phyloP scores from a whole-genome alignment of 2,113 vertebrate species.

The Kryptolebias marmoratus region DNA sequence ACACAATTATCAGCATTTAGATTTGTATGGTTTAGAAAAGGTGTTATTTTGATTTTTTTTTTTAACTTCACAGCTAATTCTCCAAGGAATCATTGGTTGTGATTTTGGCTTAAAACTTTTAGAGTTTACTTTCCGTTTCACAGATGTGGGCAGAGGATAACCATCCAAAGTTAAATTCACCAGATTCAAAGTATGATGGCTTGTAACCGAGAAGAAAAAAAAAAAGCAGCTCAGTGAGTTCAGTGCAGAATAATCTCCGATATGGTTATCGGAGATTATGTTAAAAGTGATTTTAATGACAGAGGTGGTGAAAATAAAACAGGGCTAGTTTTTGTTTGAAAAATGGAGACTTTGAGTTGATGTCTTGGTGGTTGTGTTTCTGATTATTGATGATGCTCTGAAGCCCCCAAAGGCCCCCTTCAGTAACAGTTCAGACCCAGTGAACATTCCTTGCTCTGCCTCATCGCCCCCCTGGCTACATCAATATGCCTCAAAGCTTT shows the following conservation, averaged over 20 bases:
- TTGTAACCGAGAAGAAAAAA: conserved; percentile 3
- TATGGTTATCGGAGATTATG: not conserved
- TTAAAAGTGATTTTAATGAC: conserved; percentile 5
- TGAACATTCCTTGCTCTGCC: conserved; percentile 56
- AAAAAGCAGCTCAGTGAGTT: not conserved
- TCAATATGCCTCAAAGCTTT: conserved; percentile 73
- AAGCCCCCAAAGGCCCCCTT: conserved; percentile 51
- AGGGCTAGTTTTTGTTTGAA: conserved; percentile 2
- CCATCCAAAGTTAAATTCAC: not conserved
- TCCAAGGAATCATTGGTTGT: conserved; percentile 26
- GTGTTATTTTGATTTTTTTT: conserved; percentile 15
- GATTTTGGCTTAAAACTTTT: conserved; percentile 49
- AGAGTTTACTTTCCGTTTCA: conserved; percentile 52
- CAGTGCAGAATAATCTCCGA: not conserved
- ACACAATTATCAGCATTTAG: conserved; percentile 72
- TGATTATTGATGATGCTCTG: conserved; percentile 56
- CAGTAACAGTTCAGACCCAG: conserved; percentile 67
- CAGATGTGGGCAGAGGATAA: conserved; percentile 2
- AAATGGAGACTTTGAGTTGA: conserved; percentile 18
- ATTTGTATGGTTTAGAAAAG: conserved; percentile 49
- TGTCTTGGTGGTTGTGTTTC: conserved; percentile 57
- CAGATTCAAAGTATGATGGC: not conserved
- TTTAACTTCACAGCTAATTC: conserved; percentile 40
- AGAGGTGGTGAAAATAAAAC: not conserved
- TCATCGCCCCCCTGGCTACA: conserved; percentile 67